Conservation (phyloP, 2,797 vertebrate genomes). For the Ctenochaetus hawaiiensis region DNA sequence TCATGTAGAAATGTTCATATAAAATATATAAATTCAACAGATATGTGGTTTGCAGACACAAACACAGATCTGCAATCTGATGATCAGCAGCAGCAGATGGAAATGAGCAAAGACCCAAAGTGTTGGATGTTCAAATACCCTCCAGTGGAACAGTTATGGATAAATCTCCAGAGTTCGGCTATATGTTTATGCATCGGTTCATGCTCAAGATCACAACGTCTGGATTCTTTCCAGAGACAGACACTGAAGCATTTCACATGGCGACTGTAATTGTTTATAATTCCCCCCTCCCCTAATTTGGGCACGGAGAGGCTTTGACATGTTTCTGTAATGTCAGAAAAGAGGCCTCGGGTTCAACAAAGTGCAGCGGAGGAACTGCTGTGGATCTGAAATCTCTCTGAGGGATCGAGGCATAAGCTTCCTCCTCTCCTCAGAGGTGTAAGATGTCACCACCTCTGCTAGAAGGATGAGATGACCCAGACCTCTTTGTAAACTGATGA, state of each 20-base stretch:
- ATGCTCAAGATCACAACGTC: slow-evolving; percentile 41
- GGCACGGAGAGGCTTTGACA: slow-evolving; percentile 41
- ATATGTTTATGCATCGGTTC: slow-evolving; percentile 41
- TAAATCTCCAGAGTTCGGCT: slow-evolving; percentile 22
- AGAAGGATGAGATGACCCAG: slow-evolving; percentile 35
- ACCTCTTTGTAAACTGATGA: slow-evolving; percentile 13
- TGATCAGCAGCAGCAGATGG: slow-evolving; percentile 23
- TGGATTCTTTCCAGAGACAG: slow-evolving; percentile 44
- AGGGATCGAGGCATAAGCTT: slow-evolving; percentile 36
- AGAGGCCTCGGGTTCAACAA: slow-evolving; percentile 45
- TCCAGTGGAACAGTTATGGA: slow-evolving; percentile 33
- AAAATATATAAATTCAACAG: too few relatives aligned
- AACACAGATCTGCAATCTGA: too few relatives aligned
- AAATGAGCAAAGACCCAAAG: slow-evolving; percentile 65
- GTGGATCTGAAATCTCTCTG: slow-evolving; percentile 38
- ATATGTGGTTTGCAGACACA: too few relatives aligned
- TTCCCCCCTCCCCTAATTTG: slow-evolving; percentile 47
- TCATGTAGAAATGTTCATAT: too few relatives aligned
- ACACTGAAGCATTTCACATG: slow-evolving; percentile 59
- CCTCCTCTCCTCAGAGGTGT: neutral
- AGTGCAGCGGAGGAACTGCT: slow-evolving; percentile 50
- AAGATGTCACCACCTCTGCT: slow-evolving; percentile 30
- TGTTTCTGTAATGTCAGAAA: slow-evolving; percentile 57
- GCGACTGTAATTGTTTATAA: slow-evolving; percentile 50
- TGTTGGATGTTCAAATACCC: slow-evolving; percentile 41